Conservation (phyloP, 53 echinoderm and acorn worm species). For the Hippasteria phrygiana region DNA sequence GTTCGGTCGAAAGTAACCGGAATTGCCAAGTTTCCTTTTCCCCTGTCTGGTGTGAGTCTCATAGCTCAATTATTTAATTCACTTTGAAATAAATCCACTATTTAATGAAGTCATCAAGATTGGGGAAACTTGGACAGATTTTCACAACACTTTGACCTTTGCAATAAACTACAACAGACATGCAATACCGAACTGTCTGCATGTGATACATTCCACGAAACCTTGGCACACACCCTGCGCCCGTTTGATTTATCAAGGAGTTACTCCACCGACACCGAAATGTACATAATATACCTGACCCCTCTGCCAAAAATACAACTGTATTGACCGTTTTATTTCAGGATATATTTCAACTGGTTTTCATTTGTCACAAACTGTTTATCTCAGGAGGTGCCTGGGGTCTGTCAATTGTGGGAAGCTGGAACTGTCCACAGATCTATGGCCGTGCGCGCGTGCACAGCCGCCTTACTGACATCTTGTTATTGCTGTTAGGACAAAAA, state of each 20-base stretch:
- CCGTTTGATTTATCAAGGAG: slow-evolving; percentile 10
- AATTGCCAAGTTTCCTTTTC: no score
- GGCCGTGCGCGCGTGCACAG: not conserved
- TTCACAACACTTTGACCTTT: not conserved
- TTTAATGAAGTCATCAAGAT: not conserved
- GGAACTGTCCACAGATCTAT: no score
- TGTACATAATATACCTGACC: not conserved
- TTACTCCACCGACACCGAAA: not conserved
- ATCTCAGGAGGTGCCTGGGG: slow-evolving; percentile 30
- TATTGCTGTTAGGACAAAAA: slow-evolving; percentile 41
- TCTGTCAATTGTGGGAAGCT: slow-evolving; percentile 10
- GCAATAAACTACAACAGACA: not conserved
- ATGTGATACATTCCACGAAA: slow-evolving; percentile 2
- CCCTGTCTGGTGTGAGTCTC: no score
- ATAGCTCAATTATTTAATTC: no score
- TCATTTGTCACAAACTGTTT: slow-evolving; percentile 27
- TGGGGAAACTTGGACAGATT: not conserved
- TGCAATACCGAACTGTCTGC: no score
- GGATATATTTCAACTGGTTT: slow-evolving; percentile 26
- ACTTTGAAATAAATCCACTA: no score
- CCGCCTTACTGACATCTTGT: not conserved
- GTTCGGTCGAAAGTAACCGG: no score
- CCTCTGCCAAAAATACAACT: slow-evolving; percentile 20
- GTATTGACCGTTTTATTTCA: slow-evolving; percentile 31
- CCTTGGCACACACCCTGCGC: not conserved